These are phyloP conservation scores for Microchirus variegatus DNA, from an alignment of 2,797 vertebrate genomes.

Conservation along the genomic window DNA sequence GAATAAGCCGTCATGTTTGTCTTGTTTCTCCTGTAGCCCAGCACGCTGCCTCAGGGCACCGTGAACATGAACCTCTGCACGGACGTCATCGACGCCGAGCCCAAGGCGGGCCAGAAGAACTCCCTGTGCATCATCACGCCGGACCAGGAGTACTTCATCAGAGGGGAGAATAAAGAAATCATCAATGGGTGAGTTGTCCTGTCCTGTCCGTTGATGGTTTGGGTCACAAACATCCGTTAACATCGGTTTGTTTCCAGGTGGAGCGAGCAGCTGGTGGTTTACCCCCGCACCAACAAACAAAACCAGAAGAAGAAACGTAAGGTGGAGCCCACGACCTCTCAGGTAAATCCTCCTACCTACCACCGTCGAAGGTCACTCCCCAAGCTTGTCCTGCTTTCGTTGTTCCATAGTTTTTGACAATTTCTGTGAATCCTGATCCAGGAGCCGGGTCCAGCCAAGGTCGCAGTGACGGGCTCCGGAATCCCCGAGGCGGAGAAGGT, in stretches of 20 bases:
- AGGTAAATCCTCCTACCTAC: slow-evolving; percentile 70
- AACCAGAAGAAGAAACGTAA: slow-evolving; percentile 89
- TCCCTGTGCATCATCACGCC: slow-evolving; percentile 85
- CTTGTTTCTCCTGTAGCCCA: slow-evolving; percentile 72
- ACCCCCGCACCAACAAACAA: slow-evolving; percentile 87
- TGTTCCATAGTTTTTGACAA: not conserved
- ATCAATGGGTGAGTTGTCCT: slow-evolving; percentile 80
- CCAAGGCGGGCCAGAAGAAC: slow-evolving; percentile 87
- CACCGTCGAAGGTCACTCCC: no score
- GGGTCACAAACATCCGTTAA: not conserved
- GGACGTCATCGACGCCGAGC: slow-evolving; percentile 84
- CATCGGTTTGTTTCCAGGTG: slow-evolving; percentile 66
- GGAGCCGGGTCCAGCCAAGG: slow-evolving; percentile 87
- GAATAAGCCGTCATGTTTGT: not conserved
- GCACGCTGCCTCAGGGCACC: slow-evolving; percentile 85
- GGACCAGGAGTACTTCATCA: slow-evolving; percentile 86
- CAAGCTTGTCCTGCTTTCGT: not conserved
- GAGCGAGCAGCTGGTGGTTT: slow-evolving; percentile 84
- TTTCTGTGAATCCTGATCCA: slow-evolving; percentile 18
- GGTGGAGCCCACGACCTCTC: slow-evolving; percentile 84
- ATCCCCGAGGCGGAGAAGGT: slow-evolving; percentile 84
- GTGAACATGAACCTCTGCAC: slow-evolving; percentile 87
- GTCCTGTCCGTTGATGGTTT: not conserved
- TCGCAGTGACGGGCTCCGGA: slow-evolving; percentile 83
- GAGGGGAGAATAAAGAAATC: slow-evolving; percentile 86